phyloP scores from a whole-genome alignment of 2,888 invertebrate species.

The Lithosia quadra region DNA sequence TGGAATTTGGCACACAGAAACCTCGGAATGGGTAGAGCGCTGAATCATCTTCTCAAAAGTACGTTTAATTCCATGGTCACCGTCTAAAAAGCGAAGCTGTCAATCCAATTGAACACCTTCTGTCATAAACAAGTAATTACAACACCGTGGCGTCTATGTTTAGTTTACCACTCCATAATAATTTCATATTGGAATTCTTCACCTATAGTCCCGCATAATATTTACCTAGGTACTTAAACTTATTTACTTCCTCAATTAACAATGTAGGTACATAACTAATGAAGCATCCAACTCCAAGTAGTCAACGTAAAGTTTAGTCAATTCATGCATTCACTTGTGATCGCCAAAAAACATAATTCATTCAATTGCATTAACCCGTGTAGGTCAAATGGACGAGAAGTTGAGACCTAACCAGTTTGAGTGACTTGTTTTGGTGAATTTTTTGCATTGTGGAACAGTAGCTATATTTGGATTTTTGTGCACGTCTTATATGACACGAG shows the following conservation, averaged over 20 bases:
- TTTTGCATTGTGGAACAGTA: no score
- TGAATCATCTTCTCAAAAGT: no score
- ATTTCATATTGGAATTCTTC: no score
- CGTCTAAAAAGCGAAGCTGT: no score
- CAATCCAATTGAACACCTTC: no score
- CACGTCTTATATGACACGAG: no score
- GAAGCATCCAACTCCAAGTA: neutral
- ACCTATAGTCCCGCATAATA: neutral
- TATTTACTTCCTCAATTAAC: conserved; percentile 12
- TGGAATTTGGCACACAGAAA: no score
- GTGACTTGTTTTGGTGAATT: neutral
- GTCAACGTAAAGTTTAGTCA: conserved; percentile 16
- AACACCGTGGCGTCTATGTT: neutral
- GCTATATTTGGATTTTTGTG: no score
- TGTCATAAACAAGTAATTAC: no score
- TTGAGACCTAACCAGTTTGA: neutral
- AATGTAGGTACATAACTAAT: conserved; percentile 31
- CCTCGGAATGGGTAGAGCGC: no score
- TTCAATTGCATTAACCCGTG: conserved; percentile 33
- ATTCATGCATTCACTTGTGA: conserved; percentile 30
- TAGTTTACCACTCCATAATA: no score
- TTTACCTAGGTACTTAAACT: neutral
- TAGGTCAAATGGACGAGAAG: conserved; percentile 30
- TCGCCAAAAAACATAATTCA: conserved; percentile 25
- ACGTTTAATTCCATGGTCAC: no score